Conservation (phyloP, 2,888 invertebrate species). For the Uloborus plumipes region DNA sequence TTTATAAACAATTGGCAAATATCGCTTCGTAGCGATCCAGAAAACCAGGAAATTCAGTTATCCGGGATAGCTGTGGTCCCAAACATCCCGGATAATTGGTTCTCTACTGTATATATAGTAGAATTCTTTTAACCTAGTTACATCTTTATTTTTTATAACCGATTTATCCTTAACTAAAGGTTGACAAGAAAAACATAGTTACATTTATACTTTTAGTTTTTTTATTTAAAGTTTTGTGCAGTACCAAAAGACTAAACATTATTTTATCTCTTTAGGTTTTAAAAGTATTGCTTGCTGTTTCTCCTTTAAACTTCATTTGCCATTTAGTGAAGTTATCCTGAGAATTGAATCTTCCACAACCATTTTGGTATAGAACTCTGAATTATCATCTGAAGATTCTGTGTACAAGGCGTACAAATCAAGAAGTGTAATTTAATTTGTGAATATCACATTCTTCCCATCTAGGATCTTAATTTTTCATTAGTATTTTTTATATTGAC, state of each 20-base stretch:
- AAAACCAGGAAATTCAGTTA: no score
- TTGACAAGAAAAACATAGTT: no score
- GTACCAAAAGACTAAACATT: neutral
- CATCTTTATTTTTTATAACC: no score
- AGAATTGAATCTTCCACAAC: neutral
- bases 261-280: conserved; percentile 24
- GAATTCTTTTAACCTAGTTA: no score
- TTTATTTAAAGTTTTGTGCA: no score
- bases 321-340: conserved; percentile 22
- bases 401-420: conserved; percentile 54
- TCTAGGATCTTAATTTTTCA: conserved; percentile 23
- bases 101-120: no score
- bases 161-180: no score
- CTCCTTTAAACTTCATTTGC: conserved; percentile 32
- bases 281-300: conserved; percentile 15
- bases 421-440: conserved; percentile 29
- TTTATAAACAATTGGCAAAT: no score
- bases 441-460: conserved; percentile 33
- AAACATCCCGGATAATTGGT: no score
- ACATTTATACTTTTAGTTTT: no score
- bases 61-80: no score
- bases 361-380: neutral
- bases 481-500: conserved; percentile 34
- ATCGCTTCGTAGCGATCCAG: no score
- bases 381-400: neutral